Evolutionary conservation across 2,113 vertebrate genomes (phyloP).

Genomic region (Tiliqua scincoides): DNA sequence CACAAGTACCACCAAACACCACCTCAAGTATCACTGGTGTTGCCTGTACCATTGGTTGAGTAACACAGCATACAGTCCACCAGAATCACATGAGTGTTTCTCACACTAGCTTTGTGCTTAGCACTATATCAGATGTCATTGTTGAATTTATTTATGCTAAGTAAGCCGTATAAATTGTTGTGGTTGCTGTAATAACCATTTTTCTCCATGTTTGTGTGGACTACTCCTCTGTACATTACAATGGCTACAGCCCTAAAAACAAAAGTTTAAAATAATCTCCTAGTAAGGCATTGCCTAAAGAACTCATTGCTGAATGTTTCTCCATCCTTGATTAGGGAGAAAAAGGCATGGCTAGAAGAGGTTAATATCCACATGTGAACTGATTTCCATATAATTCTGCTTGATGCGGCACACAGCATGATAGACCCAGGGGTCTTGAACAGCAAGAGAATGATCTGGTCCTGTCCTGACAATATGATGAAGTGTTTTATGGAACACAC

Average conservation of each 20-base stretch:
- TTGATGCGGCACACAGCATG: background rate
- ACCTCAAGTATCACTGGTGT: too few relatives aligned
- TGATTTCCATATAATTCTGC: background rate
- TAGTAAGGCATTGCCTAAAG: background rate
- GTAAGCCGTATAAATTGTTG: too few relatives aligned
- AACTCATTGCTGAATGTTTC: background rate
- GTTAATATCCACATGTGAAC: background rate
- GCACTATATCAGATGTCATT: too few relatives aligned
- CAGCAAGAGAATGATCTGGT: background rate
- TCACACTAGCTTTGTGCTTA: too few relatives aligned
- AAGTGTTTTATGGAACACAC: background rate
- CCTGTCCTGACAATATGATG: background rate
- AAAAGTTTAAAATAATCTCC: background rate
- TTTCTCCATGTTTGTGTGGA: background rate
- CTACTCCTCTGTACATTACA: background rate
- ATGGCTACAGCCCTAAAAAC: slow-evolving; percentile 25
- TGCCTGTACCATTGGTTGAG: too few relatives aligned
- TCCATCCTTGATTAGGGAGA: background rate
- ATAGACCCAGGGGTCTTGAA: background rate
- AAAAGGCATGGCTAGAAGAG: background rate
- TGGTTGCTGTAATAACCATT: too few relatives aligned
- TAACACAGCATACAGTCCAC: too few relatives aligned
- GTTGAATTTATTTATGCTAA: too few relatives aligned
- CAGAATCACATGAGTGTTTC: background rate
- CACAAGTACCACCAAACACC: too few relatives aligned